Base-by-base conservation (phyloP, 2,113 vertebrate species). In the Caloenas nicobarica region DNA sequence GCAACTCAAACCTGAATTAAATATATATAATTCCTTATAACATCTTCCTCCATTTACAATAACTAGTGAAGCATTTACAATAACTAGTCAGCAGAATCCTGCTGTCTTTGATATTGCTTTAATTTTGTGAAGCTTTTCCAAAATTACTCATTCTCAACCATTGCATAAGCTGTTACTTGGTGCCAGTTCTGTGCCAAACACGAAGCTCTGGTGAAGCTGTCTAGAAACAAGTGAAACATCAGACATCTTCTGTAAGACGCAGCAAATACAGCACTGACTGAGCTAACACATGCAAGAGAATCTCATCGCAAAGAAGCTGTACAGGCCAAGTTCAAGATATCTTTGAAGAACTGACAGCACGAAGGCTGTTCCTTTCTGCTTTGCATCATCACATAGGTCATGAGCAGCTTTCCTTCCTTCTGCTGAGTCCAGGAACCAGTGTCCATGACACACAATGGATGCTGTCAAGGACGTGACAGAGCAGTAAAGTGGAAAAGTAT, bases 361-460 rank as follows among this genome's bases (percentile, higher is more conserved):
- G 1, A 48, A 81, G 25, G 25, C 57, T 38, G 48, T 46, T 87
- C 46, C 58, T 24, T 81, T 70, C 68, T 2, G 22, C 51, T 83
- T 19, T 26, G 58, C 62, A 17, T 54, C 40, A 61, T 50, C 54
- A 46, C 68, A 14, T 0, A 57, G 50, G 81, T 57, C 53, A 68
- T 1, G 11, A 51, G 71, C 4, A 29, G 61, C 33, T 50, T 71
- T 34, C 65, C 64, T 68, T 38, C 57, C 19, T 81, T 38, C 42
- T 57, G 58, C 60, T 10, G 31, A 54, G 51, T 15, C 33, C 38
- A n/a, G 66, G 50, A 76, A 44, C 48, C 18, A 24, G 14, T 11
- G n/a, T 62, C 78, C 10, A 5, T 38, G 22, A 15, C 10, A 19
- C 1, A 0, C 24, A 17, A 48, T 1, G 1, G 9, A 6, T 11